Conservation (phyloP, 2,888 invertebrate species). For the Caenorhabditis angaria region DNA sequence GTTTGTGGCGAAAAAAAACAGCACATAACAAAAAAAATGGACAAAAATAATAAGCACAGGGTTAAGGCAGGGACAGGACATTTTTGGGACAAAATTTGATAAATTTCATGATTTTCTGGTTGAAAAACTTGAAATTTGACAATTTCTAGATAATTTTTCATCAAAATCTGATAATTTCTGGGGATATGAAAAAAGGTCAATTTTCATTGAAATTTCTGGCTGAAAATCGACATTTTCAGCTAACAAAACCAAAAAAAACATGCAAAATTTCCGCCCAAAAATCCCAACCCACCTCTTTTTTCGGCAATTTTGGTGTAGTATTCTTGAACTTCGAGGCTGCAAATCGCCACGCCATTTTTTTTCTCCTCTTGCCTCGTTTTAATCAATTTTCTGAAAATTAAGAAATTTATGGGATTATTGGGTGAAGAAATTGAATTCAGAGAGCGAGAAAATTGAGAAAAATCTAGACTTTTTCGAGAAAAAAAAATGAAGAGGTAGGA, state of each 20-base stretch:
- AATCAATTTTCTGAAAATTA: constrained; percentile 13
- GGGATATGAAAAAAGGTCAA: too few species aligned
- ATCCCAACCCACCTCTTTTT: constrained; percentile 84
- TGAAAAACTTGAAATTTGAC: neutral
- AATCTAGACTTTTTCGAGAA: neutral
- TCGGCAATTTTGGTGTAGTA: constrained; percentile 92
- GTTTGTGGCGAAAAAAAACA: neutral
- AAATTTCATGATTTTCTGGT: neutral
- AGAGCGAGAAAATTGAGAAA: neutral
- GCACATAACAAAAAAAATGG: neutral
- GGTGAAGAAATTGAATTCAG: constrained; percentile 1
- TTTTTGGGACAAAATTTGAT: neutral
- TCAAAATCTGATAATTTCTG: too few species aligned
- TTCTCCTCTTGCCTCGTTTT: constrained; percentile 7
- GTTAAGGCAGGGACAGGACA: neutral
- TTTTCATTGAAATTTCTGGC: too few species aligned
- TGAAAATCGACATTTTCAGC: neutral
- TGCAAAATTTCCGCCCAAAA: too few species aligned
- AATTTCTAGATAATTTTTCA: neutral
- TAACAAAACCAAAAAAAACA: constrained; percentile 9
- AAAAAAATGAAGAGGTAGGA: too few species aligned
- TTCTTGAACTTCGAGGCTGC: constrained; percentile 98
- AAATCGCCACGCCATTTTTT: constrained; percentile 78
- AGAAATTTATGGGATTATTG: neutral
- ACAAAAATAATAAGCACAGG: constrained; percentile 6